A percentile compares a stretch with the other conserved stretches of the same genome.
These are phyloP conservation scores for Anableps anableps DNA, from an alignment of 2,797 vertebrate genomes.

Conservation along the genomic window DNA sequence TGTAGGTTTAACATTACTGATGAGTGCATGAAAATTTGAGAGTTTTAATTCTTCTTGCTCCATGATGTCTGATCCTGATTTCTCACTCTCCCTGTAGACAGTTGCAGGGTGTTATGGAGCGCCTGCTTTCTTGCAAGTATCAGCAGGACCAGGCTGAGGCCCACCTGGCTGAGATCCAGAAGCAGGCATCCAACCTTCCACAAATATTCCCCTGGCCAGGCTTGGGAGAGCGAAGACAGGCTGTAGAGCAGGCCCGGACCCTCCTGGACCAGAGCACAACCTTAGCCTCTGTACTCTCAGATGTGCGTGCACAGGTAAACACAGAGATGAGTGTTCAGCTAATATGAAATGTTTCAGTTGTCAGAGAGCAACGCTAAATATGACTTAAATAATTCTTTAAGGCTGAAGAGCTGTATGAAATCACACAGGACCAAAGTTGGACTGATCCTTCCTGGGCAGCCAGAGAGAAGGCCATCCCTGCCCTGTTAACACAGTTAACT, in stretches of 20 bases:
- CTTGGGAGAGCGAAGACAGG: conserved; percentile 78
- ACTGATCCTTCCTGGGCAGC: conserved; percentile 62
- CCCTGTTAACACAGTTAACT: conserved; percentile 70
- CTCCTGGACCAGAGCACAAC: conserved; percentile 67
- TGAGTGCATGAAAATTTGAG: background rate
- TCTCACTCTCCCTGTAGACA: conserved; percentile 47
- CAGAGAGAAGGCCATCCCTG: conserved; percentile 66
- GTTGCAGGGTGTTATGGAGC: conserved; percentile 68
- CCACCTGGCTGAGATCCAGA: conserved; percentile 69
- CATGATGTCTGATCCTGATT: background rate
- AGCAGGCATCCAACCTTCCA: conserved; percentile 62
- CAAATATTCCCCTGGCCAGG: conserved; percentile 81
- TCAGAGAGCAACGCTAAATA: background rate
- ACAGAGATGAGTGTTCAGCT: background rate
- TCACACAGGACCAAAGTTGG: conserved; percentile 77
- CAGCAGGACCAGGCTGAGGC: conserved; percentile 58
- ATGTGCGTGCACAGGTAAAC: conserved; percentile 57
- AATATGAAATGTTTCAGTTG: background rate
- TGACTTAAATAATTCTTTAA: conserved; percentile 32
- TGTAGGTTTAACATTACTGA: background rate
- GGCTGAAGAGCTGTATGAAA: conserved; percentile 70
- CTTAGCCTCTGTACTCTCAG: conserved; percentile 61
- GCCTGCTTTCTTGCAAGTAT: conserved; percentile 60
- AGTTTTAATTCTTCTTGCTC: background rate
- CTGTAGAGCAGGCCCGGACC: conserved; percentile 65